These are phyloP conservation scores for Betta splendens DNA, from an alignment of 2,797 vertebrate genomes.

Conservation along the genomic window DNA sequence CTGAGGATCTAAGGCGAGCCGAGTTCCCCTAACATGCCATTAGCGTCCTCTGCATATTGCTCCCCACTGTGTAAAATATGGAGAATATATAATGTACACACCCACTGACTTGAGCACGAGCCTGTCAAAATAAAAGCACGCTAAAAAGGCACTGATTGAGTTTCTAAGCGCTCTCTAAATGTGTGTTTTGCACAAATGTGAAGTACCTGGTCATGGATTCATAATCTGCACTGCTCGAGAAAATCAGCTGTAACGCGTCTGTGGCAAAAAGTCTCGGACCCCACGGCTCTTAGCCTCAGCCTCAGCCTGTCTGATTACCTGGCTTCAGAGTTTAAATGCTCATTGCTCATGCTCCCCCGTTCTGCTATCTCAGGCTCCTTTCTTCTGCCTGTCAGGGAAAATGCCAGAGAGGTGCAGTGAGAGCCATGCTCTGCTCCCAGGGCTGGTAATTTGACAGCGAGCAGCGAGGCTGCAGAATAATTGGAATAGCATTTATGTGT, in stretches of 20 bases:
- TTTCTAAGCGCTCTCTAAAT: not conserved
- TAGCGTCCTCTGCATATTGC: conserved; percentile 4
- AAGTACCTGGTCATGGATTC: conserved; percentile 32
- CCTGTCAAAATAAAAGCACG: conserved; percentile 1
- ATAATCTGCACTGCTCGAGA: conserved; percentile 17
- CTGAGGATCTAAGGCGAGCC: conserved; percentile 3
- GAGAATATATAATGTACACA: not conserved
- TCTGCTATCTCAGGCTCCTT: conserved; percentile 64
- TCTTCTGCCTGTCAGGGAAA: conserved; percentile 71
- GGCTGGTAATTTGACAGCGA: conserved; percentile 77
- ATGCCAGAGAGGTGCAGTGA: conserved; percentile 68
- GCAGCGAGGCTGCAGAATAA: conserved; percentile 72
- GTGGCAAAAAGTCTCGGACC: conserved; percentile 38
- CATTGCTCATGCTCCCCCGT: conserved; percentile 49
- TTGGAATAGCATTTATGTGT: conserved; percentile 77
- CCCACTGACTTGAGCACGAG: not conserved
- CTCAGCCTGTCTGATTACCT: conserved; percentile 65
- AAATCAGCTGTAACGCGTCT: conserved; percentile 46
- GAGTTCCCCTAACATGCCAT: conserved; percentile 1
- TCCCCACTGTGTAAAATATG: conserved; percentile 5
- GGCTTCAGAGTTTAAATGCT: conserved; percentile 68
- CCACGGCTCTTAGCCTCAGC: conserved; percentile 32
- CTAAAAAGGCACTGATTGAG: conserved; percentile 19
- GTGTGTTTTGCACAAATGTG: conserved; percentile 6
- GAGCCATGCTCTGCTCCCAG: conserved; percentile 60